Conservation (phyloP, 2,113 vertebrate species). For the Dromiciops gliroides region DNA sequence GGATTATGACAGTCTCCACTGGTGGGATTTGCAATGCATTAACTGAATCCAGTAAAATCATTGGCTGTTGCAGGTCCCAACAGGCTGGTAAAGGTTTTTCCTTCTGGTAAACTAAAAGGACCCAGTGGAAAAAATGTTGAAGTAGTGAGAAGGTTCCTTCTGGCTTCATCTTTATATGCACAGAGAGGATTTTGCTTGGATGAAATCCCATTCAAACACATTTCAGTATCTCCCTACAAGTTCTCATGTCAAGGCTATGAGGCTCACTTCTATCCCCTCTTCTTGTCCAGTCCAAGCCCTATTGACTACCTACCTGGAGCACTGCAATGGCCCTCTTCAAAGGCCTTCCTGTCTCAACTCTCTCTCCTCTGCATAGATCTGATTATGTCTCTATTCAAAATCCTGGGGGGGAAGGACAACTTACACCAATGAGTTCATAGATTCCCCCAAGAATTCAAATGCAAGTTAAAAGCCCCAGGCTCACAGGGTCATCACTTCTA, state of each 20-base stretch:
- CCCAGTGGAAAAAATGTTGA: no score
- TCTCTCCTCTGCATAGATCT: no score
- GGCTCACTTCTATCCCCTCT: neutral
- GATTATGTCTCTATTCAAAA: no score
- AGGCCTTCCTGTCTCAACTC: no score
- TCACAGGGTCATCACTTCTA: neutral
- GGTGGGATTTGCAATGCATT: neutral
- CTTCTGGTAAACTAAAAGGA: neutral
- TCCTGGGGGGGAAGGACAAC: no score
- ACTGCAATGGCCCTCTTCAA: no score
- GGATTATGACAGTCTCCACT: neutral
- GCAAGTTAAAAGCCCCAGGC: no score
- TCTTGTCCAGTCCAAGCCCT: neutral
- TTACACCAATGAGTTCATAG: no score
- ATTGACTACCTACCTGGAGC: no score
- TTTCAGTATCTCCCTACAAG: neutral
- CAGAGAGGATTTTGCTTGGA: neutral
- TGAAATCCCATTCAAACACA: neutral
- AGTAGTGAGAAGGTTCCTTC: rapidly evolving
- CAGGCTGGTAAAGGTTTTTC: neutral
- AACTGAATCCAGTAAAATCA: neutral
- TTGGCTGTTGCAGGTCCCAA: neutral
- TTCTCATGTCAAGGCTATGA: neutral
- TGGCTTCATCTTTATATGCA: neutral
- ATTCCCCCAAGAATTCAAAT: no score